Evolutionary conservation across 2,113 vertebrate genomes (phyloP).

Genomic region (Pseudonaja textilis): DNA sequence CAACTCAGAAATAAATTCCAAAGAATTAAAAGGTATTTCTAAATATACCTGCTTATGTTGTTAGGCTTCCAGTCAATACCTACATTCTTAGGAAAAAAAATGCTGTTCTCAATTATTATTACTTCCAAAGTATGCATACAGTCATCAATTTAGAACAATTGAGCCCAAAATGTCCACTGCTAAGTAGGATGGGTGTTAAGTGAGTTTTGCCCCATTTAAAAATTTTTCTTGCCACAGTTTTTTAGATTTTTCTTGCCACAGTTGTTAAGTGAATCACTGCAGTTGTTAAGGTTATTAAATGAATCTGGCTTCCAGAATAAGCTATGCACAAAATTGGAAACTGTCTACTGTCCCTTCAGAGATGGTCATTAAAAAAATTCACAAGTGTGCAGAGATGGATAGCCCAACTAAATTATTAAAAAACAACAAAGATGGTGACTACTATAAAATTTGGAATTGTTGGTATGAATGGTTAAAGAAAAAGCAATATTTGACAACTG

Average conservation of each 20-base stretch:
- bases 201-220: background rate
- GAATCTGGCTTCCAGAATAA: background rate
- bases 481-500: no score
- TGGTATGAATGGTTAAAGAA: no score
- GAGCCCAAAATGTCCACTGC: background rate
- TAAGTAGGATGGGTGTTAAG: background rate
- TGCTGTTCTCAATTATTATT: background rate
- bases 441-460: no score
- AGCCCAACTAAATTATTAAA: no score
- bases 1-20: background rate
- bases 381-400: no score
- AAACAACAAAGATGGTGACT: no score
- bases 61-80: background rate
- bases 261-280: background rate
- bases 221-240: background rate
- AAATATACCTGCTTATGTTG: background rate
- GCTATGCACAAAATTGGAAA: no score
- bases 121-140: background rate
- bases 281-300: background rate
- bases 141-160: background rate
- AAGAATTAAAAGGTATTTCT: background rate
- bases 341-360: no score
- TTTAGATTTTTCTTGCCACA: background rate
- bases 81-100: background rate
- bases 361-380: no score